phyloP scores from a whole-genome alignment of 2,888 invertebrate species.

The Erynnis tages region DNA sequence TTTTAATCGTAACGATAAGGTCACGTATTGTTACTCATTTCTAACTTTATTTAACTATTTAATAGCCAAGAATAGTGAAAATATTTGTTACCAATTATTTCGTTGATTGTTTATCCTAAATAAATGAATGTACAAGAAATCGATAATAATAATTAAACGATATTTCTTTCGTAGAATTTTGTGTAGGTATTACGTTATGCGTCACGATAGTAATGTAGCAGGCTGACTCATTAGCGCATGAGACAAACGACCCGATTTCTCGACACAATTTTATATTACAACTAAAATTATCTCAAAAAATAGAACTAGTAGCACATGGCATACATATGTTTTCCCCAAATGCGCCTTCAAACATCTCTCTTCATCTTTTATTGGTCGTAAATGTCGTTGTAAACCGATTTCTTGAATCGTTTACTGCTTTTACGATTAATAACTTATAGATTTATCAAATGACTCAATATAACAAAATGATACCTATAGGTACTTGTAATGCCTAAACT shows the following conservation, averaged over 20 bases:
- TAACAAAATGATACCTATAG: background rate
- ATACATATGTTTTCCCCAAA: background rate
- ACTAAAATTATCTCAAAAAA: background rate
- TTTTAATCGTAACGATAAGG: no score
- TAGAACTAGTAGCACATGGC: background rate
- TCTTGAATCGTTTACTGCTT: background rate
- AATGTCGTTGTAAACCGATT: background rate
- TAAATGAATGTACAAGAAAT: no score
- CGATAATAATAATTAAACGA: no score
- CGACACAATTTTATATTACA: background rate
- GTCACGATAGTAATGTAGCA: background rate
- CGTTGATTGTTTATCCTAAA: no score
- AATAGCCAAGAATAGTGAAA: no score
- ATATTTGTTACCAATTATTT: no score
- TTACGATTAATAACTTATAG: background rate
- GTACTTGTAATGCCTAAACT: no score
- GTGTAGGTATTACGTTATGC: no score
- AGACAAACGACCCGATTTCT: background rate
- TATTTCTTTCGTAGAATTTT: no score
- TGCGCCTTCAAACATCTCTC: background rate
- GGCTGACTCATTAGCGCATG: background rate
- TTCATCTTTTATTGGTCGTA: constrained; percentile 8
- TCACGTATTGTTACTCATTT: no score
- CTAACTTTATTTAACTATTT: no score
- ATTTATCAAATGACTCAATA: background rate